Evolutionary conservation across 2,113 vertebrate genomes (phyloP).

Genomic region (Megaceryle torquata): DNA sequence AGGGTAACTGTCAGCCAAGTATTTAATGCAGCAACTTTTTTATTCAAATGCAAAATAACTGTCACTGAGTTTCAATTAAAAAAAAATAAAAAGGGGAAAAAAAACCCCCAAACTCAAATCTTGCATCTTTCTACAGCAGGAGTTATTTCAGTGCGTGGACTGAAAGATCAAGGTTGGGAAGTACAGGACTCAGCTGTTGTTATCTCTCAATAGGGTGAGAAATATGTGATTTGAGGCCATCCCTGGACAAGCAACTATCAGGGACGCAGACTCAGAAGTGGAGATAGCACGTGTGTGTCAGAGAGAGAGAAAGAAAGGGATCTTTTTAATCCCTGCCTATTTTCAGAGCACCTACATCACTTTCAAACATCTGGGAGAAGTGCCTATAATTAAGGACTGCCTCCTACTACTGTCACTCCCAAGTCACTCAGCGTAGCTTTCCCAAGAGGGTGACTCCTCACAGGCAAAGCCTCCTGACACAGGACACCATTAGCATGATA

Average conservation of each 20-base stretch:
- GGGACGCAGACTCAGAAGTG: fast-evolving
- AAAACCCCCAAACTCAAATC: background rate
- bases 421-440: background rate
- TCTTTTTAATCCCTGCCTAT: background rate
- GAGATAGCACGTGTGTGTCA: fast-evolving
- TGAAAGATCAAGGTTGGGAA: background rate
- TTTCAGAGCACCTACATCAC: background rate
- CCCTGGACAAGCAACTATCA: background rate
- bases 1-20: background rate
- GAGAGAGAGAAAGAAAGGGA: background rate
- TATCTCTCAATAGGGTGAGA: background rate
- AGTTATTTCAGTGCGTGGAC: background rate
- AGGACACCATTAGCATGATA: background rate
- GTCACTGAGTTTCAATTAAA: background rate
- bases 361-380: background rate
- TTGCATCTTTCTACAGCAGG: background rate
- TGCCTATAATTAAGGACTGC: background rate
- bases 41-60: background rate
- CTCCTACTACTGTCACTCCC: background rate
- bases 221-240: background rate
- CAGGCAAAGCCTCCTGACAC: background rate
- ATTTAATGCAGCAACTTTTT: background rate
- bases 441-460: background rate
- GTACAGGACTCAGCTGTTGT: background rate
- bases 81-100: too few relatives aligned